Base-by-base conservation (phyloP, 2,888 invertebrate genomes). In the Cinara cedri region DNA sequence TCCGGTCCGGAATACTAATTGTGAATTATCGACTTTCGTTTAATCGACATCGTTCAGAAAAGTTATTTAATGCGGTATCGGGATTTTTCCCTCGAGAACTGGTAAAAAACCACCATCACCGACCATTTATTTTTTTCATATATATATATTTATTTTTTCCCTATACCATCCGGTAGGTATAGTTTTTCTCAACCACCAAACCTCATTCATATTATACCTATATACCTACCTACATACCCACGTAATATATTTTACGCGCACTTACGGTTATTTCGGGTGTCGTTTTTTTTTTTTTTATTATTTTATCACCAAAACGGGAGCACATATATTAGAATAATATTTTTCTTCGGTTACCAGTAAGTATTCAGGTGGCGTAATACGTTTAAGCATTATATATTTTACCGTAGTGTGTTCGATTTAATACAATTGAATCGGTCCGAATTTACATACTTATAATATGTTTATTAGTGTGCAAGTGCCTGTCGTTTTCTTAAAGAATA, bases 1-100 rank as follows among this genome's bases (percentile, higher is more conserved):
- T 76, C 76, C 76, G 76, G 76, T 19, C 76, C 66, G 66, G 75
- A 76, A 76, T 76, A 76, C 76, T 76, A 76, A 76, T 76, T 76
- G 76, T 76, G 66, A 76, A 76, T 76, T 76, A 76, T 76, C 76
- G 76, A 76, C 76, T 76, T 76, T 76, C 76, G 66, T 76, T 76
- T 66, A 76, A 76, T 76, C 76, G 76, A 76, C 76, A 76, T 76
- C 55, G 76, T 76, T 76, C 76, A 66, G 76, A 76, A n/a, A n/a
- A 76, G 66, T 76, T 76, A 76, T 76, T 76, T 76, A 76, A 76
- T 76, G 76, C 21, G 26, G 76, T 46, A 55, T 66, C 46, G 46
- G 76, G 55, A 55, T 76, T 76, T 76, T 66, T 66, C 76, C 55
- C 57, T 26, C 44, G 75, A 66, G 66, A 57, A 66, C 44, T 26